Base-by-base conservation (phyloP, 2,797 vertebrate genomes). In the Nothura maculosa region DNA sequence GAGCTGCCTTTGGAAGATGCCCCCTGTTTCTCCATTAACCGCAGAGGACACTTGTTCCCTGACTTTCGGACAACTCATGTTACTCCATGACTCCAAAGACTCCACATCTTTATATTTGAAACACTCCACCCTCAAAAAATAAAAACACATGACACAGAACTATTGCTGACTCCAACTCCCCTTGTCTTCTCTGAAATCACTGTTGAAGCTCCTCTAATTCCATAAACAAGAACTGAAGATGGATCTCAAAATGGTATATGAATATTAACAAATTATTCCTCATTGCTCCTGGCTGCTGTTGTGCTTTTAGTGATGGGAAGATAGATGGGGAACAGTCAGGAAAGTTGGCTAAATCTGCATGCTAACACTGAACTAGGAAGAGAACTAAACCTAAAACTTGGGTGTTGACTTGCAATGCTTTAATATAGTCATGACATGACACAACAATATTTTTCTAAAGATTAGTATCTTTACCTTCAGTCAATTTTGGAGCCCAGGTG, bases 11-110 rank as follows among this genome's bases (percentile, higher is more conserved):
- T 67, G 40, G 25, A 34, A 61, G 27, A 38, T 40, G 16, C 15
- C 45, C 12, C 34, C 0, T 19, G 0, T 19, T 11, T 30, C 12
- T 28, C 52, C 25, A 9, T 1, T 42, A 61, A 15, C 55, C 54
- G 21, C 43, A 48, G 47, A 43, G 45, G 18, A 27, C 87, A 38
- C 61, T 25, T 15, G 34, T 21, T 73, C 34, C 40, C 28, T 5
- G 16, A 16, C 21, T 81, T 47, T 20, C 48, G 67, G 73, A 22
- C 22, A 19, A 25, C 67, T 55, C 25, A 19, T 0, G 0, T n/a
- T n/a, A n/a, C n/a, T n/a, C n/a, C n/a, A n/a, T n/a, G n/a, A n/a
- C n/a, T n/a, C n/a, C n/a, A n/a, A n/a, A n/a, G n/a, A n/a, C n/a
- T 57, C 60, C 40, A 38, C 60, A 50, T 43, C 47, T 38, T 67